Base-by-base conservation (phyloP, 2,113 vertebrate species). In the Podarcis muralis region DNA sequence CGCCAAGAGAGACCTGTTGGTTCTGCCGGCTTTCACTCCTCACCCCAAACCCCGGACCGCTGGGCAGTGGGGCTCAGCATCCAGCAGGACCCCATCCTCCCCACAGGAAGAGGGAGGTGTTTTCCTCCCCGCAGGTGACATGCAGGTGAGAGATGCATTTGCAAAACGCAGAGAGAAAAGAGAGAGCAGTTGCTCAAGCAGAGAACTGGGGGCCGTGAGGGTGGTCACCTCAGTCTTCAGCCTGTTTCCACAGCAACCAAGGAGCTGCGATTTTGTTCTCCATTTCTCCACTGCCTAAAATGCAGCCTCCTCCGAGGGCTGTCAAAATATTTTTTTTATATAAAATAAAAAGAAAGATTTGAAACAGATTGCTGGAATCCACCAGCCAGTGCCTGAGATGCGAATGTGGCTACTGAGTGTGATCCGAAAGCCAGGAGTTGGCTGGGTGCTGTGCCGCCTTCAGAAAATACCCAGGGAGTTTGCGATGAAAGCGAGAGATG, bases 211-310 rank as follows among this genome's bases (percentile, higher is more conserved):
- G 86, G 25, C 20, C 43, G 32, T 3, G 32, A 2, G 30, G 35
- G 81, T 59, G n/a, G 30, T 25, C 87, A 35, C 87, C 13, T 57
- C 59, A 5, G 18, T 40, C 62, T 25, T 6, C 37, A 35, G 74
- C 15, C 59, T 35, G 72, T 83, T 83, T 43, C 48, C 59, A 83
- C 83, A 72, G 81, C n/a, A 77, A 88, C 59, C 15, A 62, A 83
- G 81, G 62, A 53, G 40, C 59, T 83, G 37, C 23, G 20, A 48
- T 68, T 88, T 66, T 25, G 57, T 37, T 68, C 59, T 43, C 23
- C 30, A 43, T 20, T 62, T 62, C 59, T 62, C 18, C 59, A 62
- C 71, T 82, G 65, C 78, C 78, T 87, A 72, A 59, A 87, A 81
- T 15, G 30, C 68, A 65, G n/a, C 65, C n/a, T 27, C 35, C 37